These are phyloP conservation scores for Phodopus roborovskii DNA, from an alignment of 2,113 vertebrate genomes.

Conservation along the genomic window DNA sequence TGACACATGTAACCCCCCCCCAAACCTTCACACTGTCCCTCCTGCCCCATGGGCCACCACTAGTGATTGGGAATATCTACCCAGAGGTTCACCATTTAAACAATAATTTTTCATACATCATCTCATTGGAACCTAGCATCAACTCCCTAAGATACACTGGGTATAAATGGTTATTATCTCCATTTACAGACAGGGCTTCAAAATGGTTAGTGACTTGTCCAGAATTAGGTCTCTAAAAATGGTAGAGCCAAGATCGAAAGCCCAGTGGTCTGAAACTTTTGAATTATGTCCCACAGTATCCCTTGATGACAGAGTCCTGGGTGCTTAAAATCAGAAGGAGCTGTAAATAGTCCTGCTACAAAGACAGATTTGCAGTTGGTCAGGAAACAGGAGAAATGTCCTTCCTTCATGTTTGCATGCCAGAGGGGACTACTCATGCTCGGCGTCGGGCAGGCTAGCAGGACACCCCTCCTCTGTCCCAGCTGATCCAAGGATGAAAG, in stretches of 20 bases:
- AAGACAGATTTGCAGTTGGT: conserved; percentile 62
- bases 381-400: conserved; percentile 69
- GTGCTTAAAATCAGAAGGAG: conserved; percentile 41
- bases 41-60: background rate
- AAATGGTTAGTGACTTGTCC: background rate
- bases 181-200: background rate
- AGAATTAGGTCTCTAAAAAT: background rate
- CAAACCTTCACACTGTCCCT: background rate
- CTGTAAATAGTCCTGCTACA: conserved; percentile 65
- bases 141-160: conserved; percentile 15
- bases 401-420: conserved; percentile 77
- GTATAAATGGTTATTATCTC: background rate
- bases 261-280: background rate
- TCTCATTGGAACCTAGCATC: background rate
- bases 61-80: background rate
- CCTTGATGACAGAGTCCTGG: background rate
- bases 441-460: conserved; percentile 15
- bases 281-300: background rate
- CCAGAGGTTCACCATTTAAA: background rate
- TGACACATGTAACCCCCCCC: background rate
- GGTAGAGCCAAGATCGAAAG: background rate
- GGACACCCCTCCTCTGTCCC: background rate
- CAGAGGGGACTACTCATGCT: conserved; percentile 62
- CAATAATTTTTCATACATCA: background rate
- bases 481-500: background rate